A percentile compares a stretch with the other conserved stretches of the same genome.
phyloP scores from a whole-genome alignment of 2,113 vertebrate genomes.

The Labrus mixtus region DNA sequence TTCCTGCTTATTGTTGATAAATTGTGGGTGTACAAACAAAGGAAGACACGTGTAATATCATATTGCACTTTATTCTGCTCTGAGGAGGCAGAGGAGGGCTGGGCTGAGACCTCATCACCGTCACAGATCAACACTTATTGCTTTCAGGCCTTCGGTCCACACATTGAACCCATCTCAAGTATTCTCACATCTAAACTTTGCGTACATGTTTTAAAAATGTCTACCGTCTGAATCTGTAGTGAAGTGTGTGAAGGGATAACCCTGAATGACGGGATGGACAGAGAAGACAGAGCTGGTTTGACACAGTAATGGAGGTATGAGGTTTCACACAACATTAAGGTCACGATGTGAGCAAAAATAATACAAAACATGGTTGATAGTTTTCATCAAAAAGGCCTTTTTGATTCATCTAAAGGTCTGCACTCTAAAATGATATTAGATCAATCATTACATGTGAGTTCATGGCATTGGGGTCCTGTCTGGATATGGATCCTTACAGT shows the following conservation, averaged over 20 bases:
- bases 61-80: constrained; percentile 83
- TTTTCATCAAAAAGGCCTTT: constrained; percentile 23
- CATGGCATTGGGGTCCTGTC: not conserved
- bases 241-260: not conserved
- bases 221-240: not conserved
- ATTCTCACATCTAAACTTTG: constrained; percentile 19
- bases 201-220: constrained; percentile 11
- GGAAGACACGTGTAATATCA: constrained; percentile 30
- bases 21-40: not conserved
- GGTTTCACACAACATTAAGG: constrained; percentile 10
- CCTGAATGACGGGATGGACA: not conserved
- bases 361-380: constrained; percentile 7
- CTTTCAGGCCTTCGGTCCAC: constrained; percentile 50
- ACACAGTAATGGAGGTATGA: constrained; percentile 11
- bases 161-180: constrained; percentile 32
- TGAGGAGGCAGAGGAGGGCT: constrained; percentile 32
- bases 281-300: not conserved
- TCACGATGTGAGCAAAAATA: constrained; percentile 16
- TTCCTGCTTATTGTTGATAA: not conserved
- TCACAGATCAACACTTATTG: constrained; percentile 77
- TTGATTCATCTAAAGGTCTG: too few relatives aligned
- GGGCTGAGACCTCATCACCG: constrained; percentile 37
- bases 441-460: not conserved
- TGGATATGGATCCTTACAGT: constrained; percentile 3
- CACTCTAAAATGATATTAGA: not conserved